These are phyloP conservation scores for Latrodectus hesperus DNA, from an alignment of 2,888 invertebrate species.

Conservation along the genomic window DNA sequence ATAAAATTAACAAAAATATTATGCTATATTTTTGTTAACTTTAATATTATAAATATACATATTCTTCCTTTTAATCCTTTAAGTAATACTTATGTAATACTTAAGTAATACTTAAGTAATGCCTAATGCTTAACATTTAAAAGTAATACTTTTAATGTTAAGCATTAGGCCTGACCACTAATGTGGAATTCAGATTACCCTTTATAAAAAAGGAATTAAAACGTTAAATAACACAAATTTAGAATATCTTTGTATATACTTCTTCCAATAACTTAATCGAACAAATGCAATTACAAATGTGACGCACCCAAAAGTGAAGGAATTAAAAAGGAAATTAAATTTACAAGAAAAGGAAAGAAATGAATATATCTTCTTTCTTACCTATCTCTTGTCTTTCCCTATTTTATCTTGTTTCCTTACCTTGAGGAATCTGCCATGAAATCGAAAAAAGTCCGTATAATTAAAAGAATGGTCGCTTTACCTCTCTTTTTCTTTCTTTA, in stretches of 20 bases:
- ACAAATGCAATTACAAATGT: conserved; percentile 17
- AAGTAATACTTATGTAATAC: no score
- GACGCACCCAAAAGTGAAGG: not conserved
- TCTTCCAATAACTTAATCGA: not conserved
- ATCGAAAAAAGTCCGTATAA: conserved; percentile 18
- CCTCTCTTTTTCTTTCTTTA: not conserved
- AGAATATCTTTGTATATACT: not conserved
- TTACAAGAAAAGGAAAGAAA: not conserved
- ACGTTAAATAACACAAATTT: not conserved
- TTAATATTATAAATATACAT: no score
- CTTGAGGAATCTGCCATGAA: conserved; percentile 6
- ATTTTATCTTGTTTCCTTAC: conserved; percentile 21
- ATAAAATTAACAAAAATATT: no score
- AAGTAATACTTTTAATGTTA: no score
- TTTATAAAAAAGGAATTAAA: no score
- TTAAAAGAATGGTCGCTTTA: conserved; percentile 29
- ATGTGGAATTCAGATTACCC: no score
- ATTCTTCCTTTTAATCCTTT: no score
- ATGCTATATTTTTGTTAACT: no score
- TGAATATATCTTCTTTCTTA: conserved; percentile 2
- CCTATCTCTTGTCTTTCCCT: conserved; percentile 9
- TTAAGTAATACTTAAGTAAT: no score
- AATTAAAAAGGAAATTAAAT: not conserved
- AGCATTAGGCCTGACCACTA: no score
- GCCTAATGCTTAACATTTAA: no score